These are phyloP conservation scores for Crocuta crocuta DNA, from an alignment of 2,113 vertebrate genomes.

Conservation along the genomic window DNA sequence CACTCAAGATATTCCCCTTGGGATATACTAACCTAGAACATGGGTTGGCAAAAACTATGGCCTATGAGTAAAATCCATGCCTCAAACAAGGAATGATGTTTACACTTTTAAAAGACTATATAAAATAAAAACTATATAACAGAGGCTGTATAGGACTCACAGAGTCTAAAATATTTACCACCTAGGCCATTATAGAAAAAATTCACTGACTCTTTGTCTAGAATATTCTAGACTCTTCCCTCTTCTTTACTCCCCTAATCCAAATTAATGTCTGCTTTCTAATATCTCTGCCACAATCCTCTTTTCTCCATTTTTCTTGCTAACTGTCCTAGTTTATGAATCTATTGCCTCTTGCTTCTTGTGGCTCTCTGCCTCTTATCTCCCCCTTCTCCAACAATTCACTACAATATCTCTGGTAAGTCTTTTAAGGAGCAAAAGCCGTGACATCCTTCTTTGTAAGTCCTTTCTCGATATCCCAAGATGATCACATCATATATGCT, in stretches of 20 bases:
- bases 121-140: background rate
- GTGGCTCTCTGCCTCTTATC: background rate
- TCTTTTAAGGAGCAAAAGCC: background rate
- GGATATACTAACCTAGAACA: background rate
- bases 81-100: constrained; percentile 1
- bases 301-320: background rate
- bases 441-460: background rate
- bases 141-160: background rate
- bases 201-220: background rate
- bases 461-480: background rate
- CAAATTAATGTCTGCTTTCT: background rate
- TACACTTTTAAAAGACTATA: constrained; percentile 7
- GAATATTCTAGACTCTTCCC: background rate
- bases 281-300: background rate
- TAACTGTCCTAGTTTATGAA: background rate
- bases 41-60: background rate
- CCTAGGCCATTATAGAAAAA: background rate
- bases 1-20: background rate
- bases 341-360: background rate
- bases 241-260: background rate
- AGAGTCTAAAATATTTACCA: constrained; percentile 22
- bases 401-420: background rate
- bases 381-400: background rate
- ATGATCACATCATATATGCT: background rate
- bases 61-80: background rate